Evolutionary conservation across 1,140 invertebrate species (phyloP).

Genomic region (Battus philenor): DNA sequence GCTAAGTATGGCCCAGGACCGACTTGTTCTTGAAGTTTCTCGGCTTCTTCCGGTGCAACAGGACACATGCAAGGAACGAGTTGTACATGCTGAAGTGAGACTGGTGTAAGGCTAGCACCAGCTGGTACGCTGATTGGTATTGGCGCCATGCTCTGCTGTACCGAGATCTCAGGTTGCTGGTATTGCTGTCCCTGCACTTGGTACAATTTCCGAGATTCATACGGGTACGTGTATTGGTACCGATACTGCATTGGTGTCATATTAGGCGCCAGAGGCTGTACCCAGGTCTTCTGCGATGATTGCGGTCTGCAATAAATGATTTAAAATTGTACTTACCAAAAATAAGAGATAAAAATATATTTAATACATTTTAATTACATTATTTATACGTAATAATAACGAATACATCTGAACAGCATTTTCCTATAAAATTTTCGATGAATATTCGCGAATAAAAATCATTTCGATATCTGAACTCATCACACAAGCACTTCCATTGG

Average conservation of each 20-base stretch:
- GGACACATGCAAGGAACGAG: slow-evolving; percentile 77
- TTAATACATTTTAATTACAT: too few species aligned
- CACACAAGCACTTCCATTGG: too few species aligned
- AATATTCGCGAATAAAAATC: too few species aligned
- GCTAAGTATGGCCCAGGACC: slow-evolving; percentile 66
- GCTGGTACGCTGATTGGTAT: slow-evolving; percentile 73
- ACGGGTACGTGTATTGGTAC: slow-evolving; percentile 69
- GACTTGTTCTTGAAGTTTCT: slow-evolving; percentile 67
- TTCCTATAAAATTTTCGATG: too few species aligned
- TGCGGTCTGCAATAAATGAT: slow-evolving; percentile 53
- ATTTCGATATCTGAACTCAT: too few species aligned
- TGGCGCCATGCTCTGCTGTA: slow-evolving; percentile 54
- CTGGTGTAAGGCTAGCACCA: slow-evolving; percentile 68
- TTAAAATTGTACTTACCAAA: too few species aligned
- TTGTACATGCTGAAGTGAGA: slow-evolving; percentile 73
- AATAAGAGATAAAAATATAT: too few species aligned
- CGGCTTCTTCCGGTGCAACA: slow-evolving; percentile 70
- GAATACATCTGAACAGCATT: too few species aligned
- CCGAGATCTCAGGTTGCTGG: slow-evolving; percentile 40
- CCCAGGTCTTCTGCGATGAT: slow-evolving; percentile 47
- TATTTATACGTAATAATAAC: too few species aligned
- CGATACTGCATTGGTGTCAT: slow-evolving; percentile 46
- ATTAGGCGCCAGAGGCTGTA: slow-evolving; percentile 41
- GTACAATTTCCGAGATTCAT: slow-evolving; percentile 61
- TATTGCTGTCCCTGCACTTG: slow-evolving; percentile 51